A percentile compares a stretch with the other conserved stretches of the same genome.
These are phyloP conservation scores for Andrena bicolor DNA, from an alignment of 2,888 invertebrate species.

Conservation along the genomic window DNA sequence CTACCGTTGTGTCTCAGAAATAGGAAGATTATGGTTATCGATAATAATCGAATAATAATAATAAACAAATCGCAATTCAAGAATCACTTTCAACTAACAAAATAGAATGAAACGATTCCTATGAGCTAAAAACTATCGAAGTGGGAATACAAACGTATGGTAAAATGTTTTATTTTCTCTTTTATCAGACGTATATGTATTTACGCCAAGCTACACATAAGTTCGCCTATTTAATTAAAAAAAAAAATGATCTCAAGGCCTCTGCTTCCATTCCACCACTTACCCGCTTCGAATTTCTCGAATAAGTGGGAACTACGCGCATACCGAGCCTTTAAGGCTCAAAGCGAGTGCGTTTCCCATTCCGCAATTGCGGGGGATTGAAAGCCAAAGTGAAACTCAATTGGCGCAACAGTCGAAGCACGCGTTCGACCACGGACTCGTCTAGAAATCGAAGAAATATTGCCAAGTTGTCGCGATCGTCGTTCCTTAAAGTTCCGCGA, in stretches of 20 bases:
- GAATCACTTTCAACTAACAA: too few species aligned
- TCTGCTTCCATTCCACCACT: not conserved
- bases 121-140: too few species aligned
- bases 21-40: too few species aligned
- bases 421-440: not conserved
- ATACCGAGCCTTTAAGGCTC: not conserved
- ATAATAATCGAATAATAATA: too few species aligned
- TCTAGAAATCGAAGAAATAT: not conserved
- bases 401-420: not conserved
- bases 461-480: not conserved
- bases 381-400: not conserved
- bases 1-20: too few species aligned
- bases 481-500: not conserved
- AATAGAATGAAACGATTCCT: too few species aligned
- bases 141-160: too few species aligned
- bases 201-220: not conserved
- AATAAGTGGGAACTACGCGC: slow-evolving; percentile 2
- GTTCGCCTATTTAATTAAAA: not conserved
- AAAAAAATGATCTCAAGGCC: not conserved
- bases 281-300: not conserved
- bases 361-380: not conserved
- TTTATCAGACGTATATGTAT: not conserved
- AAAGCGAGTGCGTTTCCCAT: not conserved
- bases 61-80: too few species aligned
- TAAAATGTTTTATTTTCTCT: too few species aligned